Base-by-base conservation (phyloP, 2,113 vertebrate species). In the Silurus meridionalis region DNA sequence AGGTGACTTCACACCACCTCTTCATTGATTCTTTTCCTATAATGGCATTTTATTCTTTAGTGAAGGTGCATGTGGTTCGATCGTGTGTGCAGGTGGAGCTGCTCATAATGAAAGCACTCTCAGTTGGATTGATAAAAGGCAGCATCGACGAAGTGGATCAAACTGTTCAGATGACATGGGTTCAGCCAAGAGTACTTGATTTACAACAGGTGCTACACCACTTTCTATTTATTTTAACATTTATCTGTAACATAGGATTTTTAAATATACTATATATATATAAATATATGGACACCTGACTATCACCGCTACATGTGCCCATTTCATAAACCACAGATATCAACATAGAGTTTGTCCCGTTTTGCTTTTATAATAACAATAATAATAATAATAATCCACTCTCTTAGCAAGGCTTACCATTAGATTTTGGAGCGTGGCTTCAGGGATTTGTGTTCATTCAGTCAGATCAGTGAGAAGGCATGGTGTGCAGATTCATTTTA, bases 111-210 rank as follows among this genome's bases (percentile, higher is more conserved):
- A 99, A 99, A 94, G 97, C 98, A 0, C 97, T 99, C 5, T 99
- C 98, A 0, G 97, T 97, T 25, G 97, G 98, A 0, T 93, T 99
- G 90, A 97, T 99, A 67, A 97, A 96, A 90, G 98, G 98, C 66
- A 99, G 97, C 88, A 98, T 99, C 0, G 98, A 99, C 0, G 98
- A 99, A 87, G 98, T 99, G 86, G 98, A 99, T 86, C 95, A 96
- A 94, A 96, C 94, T 48, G 97, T 99, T 50, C 98, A 99, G 94
- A 99, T 99, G 97, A 98, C 97, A 0, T 99, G 98, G 98, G 98
- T 99, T 8, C 98, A 99, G 88, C 98, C 98, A 1, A 92, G 98
- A 0, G 98, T 99, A 46, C 87, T 99, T 90, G 97, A 99, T 88
- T 86, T 99, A 81, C 97, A 96, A 58, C 98, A 99, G 97, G 98